Conservation (phyloP, 2,113 vertebrate genomes). For the Anguilla rostrata region DNA sequence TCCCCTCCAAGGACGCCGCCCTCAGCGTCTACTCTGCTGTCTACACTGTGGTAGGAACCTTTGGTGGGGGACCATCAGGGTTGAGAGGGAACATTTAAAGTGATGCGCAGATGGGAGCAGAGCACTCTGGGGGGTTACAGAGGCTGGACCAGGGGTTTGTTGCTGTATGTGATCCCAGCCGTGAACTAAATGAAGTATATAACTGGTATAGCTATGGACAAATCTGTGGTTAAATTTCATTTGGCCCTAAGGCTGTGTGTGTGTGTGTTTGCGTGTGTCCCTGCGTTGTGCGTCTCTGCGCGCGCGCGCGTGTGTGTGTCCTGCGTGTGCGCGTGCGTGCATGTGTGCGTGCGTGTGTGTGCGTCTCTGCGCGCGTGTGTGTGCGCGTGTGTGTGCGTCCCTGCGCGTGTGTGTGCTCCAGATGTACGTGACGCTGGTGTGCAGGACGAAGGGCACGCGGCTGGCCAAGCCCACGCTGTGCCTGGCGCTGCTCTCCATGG, state of each 20-base stretch:
- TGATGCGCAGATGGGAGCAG: neutral
- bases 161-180: too few species aligned
- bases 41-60: constrained; percentile 79
- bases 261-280: too few species aligned
- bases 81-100: neutral
- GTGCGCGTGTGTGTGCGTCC: constrained; percentile 3
- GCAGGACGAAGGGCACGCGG: constrained; percentile 83
- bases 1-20: constrained; percentile 87
- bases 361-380: neutral
- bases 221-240: too few species aligned
- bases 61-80: neutral
- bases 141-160: too few species aligned
- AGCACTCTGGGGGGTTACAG: too few species aligned
- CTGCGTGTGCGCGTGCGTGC: neutral
- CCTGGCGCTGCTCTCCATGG: constrained; percentile 79
- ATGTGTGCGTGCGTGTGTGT: neutral
- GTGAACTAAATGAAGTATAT: too few species aligned
- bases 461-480: constrained; percentile 84
- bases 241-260: too few species aligned
- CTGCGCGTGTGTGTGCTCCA: constrained; percentile 45
- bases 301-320: constrained; percentile 5
- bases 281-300: constrained; percentile 28
- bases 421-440: constrained; percentile 89
- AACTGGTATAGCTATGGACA: too few species aligned
- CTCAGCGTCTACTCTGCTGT: constrained; percentile 85